These are phyloP conservation scores for Parazoanthus swiftii DNA, from an alignment of 92 coral and sea anemone species.

Conservation along the genomic window DNA sequence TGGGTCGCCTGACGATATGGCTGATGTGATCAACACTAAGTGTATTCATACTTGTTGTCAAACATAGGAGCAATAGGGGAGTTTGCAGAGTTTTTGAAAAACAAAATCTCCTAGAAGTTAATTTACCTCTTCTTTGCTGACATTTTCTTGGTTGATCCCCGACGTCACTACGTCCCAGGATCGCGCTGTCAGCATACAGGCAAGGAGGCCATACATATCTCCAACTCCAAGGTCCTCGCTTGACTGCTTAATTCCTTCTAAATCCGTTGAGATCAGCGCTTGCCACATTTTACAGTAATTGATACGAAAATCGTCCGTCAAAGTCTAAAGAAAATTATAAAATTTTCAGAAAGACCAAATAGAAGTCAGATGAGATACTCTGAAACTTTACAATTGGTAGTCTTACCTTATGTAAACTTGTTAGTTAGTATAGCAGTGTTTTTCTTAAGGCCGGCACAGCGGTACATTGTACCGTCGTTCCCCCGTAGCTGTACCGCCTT, in stretches of 20 bases:
- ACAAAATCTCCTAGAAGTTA: no score
- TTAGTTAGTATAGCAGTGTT: no score
- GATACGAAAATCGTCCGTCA: constrained; percentile 90
- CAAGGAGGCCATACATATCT: constrained; percentile 84
- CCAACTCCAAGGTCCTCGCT: constrained; percentile 88
- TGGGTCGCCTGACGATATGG: no score
- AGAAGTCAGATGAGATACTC: background rate
- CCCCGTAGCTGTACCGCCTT: no score
- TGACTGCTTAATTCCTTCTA: constrained; percentile 85
- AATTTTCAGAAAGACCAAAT: background rate
- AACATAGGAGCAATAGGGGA: no score
- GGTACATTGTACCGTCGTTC: no score
- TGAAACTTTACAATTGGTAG: background rate
- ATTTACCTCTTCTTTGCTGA: constrained; percentile 83
- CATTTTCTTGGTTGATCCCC: constrained; percentile 78
- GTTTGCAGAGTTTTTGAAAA: no score
- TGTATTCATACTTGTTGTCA: no score
- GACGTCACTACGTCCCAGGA: constrained; percentile 91
- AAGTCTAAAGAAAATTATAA: constrained; percentile 41
- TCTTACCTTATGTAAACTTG: no score
- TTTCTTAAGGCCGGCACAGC: no score
- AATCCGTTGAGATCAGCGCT: constrained; percentile 79
- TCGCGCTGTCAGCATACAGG: constrained; percentile 94
- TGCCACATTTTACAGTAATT: constrained; percentile 97
- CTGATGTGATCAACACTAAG: no score